A percentile compares a stretch with the other conserved stretches of the same genome.
Conservation (phyloP, 2,113 vertebrate genomes). For the Myxocyprinus asiaticus region DNA sequence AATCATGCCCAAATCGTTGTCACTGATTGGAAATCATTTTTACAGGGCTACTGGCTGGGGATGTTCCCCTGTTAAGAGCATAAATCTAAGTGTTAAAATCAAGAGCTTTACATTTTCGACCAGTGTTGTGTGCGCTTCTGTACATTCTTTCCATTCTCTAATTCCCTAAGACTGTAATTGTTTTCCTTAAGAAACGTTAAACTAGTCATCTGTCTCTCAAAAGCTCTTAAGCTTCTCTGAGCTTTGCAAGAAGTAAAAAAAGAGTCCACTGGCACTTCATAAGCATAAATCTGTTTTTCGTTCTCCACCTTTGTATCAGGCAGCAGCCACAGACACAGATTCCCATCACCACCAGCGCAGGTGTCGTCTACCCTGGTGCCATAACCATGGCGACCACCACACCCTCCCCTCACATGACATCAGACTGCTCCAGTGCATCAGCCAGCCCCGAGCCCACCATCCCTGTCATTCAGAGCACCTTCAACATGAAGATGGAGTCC, state of each 20-base stretch:
- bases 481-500: conserved; percentile 92
- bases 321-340: conserved; percentile 97
- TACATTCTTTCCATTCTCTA: conserved; percentile 40
- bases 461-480: conserved; percentile 98
- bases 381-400: conserved; percentile 94
- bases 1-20: conserved; percentile 55
- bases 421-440: conserved; percentile 97
- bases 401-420: conserved; percentile 97
- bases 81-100: conserved; percentile 8
- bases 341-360: conserved; percentile 92
- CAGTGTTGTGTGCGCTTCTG: background rate
- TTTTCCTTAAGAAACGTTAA: conserved; percentile 39
- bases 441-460: conserved; percentile 97
- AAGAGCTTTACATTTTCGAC: conserved; percentile 27
- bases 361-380: conserved; percentile 95
- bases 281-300: conserved; percentile 5
- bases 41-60: conserved; percentile 63
- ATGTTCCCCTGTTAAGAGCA: background rate
- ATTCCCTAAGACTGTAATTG: conserved; percentile 36
- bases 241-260: background rate
- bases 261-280: background rate
- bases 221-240: conserved; percentile 32
- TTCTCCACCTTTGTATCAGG: conserved; percentile 66
- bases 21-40: conserved; percentile 71
- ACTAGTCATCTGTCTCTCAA: conserved; percentile 25